Evolutionary conservation across 2,888 invertebrate genomes (phyloP).

Genomic region (Agonopterix arenella): DNA sequence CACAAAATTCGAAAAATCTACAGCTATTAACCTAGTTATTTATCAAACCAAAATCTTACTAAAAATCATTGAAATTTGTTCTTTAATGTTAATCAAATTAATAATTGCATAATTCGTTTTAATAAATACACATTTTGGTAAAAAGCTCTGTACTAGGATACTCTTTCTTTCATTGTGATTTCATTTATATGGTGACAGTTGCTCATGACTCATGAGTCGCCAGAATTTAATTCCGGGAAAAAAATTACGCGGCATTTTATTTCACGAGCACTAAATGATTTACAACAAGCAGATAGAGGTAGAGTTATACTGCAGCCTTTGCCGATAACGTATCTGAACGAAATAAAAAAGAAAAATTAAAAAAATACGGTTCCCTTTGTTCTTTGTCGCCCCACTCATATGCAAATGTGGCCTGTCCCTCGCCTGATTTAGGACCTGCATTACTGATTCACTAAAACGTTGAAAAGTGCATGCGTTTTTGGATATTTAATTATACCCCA

Average conservation of each 20-base stretch:
- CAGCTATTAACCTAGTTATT: too few relatives aligned
- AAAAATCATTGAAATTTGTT: too few relatives aligned
- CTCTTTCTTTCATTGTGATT: too few relatives aligned
- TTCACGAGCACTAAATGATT: conserved; percentile 38
- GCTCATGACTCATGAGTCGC: background rate
- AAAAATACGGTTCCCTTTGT: conserved; percentile 47
- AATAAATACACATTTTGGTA: too few relatives aligned
- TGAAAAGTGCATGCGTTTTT: conserved; percentile 36
- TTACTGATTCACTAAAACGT: conserved; percentile 52
- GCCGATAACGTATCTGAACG: conserved; percentile 54
- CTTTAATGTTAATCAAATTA: too few relatives aligned
- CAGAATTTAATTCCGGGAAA: background rate
- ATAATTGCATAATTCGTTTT: too few relatives aligned
- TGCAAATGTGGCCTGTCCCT: conserved; percentile 56
- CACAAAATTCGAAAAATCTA: too few relatives aligned
- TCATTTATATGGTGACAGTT: too few relatives aligned
- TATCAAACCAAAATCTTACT: too few relatives aligned
- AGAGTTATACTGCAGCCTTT: conserved; percentile 45
- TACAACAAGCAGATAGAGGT: conserved; percentile 46
- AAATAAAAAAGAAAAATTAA: conserved; percentile 26
- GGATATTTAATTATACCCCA: too few relatives aligned
- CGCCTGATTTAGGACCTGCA: conserved; percentile 60
- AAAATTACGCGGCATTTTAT: conserved; percentile 7
- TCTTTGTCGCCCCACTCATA: conserved; percentile 69
- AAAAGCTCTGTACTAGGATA: too few relatives aligned